A percentile compares a stretch with the other conserved stretches of the same genome.
Conservation (phyloP, 1,140 invertebrate species). For the Fopius arisanus region DNA sequence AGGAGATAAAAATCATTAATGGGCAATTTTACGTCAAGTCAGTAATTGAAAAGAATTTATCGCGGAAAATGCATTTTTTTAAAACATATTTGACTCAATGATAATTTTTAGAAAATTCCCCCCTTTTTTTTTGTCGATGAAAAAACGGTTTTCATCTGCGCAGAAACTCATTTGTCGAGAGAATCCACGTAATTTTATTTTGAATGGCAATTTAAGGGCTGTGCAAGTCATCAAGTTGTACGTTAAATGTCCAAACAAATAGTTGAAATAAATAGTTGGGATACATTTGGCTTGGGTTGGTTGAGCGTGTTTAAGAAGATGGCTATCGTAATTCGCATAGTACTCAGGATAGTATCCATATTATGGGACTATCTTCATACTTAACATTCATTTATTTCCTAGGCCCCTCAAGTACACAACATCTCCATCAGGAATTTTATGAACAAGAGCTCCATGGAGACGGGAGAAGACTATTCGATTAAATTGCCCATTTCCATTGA, state of each 20-base stretch:
- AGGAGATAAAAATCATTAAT: not conserved
- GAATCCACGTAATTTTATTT: not conserved
- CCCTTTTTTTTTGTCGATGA: too few relatives aligned
- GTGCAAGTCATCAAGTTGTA: slow-evolving; percentile 24
- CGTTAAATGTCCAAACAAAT: slow-evolving; percentile 47
- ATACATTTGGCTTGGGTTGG: not conserved
- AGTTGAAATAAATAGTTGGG: slow-evolving; percentile 43
- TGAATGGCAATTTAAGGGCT: not conserved
- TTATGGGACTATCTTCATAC: too few relatives aligned
- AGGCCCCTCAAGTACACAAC: not conserved
- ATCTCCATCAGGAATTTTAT: not conserved
- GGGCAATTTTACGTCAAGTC: too few relatives aligned
- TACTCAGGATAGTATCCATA: too few relatives aligned
- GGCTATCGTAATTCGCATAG: not conserved
- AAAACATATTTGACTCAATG: too few relatives aligned
- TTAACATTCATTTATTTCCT: too few relatives aligned
- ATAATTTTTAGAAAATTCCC: too few relatives aligned
- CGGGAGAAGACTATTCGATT: not conserved
- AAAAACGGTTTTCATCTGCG: too few relatives aligned
- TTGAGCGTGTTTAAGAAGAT: not conserved
- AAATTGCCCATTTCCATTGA: slow-evolving; percentile 4
- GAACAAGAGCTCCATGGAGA: not conserved
- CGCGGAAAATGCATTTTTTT: too few relatives aligned
- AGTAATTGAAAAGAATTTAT: too few relatives aligned
- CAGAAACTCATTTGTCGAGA: too few relatives aligned